A percentile compares a stretch with the other conserved stretches of the same genome.
Evolutionary conservation across 2,113 vertebrate genomes (phyloP).

Genomic region (Xerus inauris): DNA sequence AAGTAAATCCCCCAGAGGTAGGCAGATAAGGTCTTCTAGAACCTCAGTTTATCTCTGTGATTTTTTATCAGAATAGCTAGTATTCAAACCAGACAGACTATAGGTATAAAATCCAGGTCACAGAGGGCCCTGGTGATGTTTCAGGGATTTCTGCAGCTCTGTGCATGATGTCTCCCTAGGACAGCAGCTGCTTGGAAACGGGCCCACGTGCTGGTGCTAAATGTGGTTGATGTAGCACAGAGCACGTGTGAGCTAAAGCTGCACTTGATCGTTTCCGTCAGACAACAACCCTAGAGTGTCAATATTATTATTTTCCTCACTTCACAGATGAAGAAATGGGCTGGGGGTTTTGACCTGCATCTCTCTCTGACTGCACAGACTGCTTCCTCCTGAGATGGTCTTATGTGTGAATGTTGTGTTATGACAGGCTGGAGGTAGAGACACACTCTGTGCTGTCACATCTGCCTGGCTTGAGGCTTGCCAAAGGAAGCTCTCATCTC

Average conservation of each 20-base stretch:
- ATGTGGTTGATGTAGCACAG: fast-evolving
- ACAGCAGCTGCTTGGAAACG: not conserved
- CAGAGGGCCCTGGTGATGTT: too few species aligned
- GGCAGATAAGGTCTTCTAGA: not conserved
- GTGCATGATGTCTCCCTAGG: not conserved
- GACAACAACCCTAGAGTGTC: not conserved
- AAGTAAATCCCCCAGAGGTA: not conserved
- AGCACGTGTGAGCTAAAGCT: fast-evolving
- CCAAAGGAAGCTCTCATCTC: not conserved
- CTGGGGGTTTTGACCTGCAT: not conserved
- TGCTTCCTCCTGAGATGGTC: not conserved
- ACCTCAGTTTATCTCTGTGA: not conserved
- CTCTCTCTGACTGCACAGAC: not conserved
- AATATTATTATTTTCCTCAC: not conserved
- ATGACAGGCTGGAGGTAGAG: not conserved
- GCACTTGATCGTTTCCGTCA: not conserved
- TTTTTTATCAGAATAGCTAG: not conserved
- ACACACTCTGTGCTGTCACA: not conserved
- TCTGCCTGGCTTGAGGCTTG: not conserved
- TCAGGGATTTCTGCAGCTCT: not conserved
- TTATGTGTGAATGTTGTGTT: not conserved
- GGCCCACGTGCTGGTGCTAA: fast-evolving
- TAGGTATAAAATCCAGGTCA: not conserved
- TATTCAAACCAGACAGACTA: not conserved
- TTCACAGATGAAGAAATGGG: not conserved